Evolutionary conservation across 2,797 vertebrate species (phyloP), one percentile per base, ranked within the genome.

Genomic region (Pseudotriccus pelzelni): DNA sequence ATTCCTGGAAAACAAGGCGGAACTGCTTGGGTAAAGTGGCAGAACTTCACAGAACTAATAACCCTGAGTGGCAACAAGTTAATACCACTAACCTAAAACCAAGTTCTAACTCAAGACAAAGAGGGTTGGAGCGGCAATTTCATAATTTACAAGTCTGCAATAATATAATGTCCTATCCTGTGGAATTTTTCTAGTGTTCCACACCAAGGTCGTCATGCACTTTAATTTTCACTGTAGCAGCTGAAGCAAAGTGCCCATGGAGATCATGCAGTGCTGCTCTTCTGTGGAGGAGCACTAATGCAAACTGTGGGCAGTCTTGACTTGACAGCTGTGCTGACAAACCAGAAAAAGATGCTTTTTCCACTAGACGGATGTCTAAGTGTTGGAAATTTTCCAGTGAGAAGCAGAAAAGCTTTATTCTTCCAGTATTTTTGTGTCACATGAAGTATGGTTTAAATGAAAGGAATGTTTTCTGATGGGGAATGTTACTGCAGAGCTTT

Each of bases 281-380:
- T 68, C 82, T 73, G 56, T 30, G 43, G 84, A 93, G 91, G n/a
- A 85, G 83, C 86, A 76, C 91, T 93, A 27, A 78, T 94, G 83
- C 90, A 91, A 96, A 83, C 83, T 91, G 94, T 94, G 93, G 96
- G 86, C 95, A 96, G 91, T 77, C 84, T 89, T 74, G 56, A 76
- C 93, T 91, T 95, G 89, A 96, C 95, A 96, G 96, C 94, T 95
- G 90, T 96, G 96, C 95, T 97, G 96, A 96, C 87, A 96, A 95
- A 89, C 94, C 80, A 47, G 80, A 93, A 94, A 89, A 95, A 96
- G 85, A 89, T 87, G 89, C 84, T 94, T 94, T 94, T 94, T 94
- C 86, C 93, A 95, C 86, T 89, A 96, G 91, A 92, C 94, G 94
- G 93, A 95, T 96, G 94, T 96, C 84, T 27, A 32, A 92, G 86